phyloP scores from a whole-genome alignment of 1,140 invertebrate genomes.

The Caerostris extrusa region DNA sequence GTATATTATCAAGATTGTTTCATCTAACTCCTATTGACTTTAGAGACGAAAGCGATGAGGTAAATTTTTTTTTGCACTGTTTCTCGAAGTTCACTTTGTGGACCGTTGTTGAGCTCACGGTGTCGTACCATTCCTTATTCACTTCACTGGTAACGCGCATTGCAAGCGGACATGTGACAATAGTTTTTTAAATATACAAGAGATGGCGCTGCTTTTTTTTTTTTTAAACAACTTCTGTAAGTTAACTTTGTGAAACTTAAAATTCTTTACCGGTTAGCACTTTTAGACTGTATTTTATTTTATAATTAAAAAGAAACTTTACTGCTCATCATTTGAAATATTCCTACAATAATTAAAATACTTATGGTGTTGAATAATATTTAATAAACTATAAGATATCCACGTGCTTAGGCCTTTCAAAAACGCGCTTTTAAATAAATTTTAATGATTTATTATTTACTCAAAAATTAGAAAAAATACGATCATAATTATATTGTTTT shows the following conservation, averaged over 20 bases:
- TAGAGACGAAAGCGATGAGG: conserved; percentile 72
- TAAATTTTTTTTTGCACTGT: conserved; percentile 73
- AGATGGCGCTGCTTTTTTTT: conserved; percentile 64
- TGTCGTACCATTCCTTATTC: conserved; percentile 66
- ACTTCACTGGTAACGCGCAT: conserved; percentile 60
- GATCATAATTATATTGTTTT: too few relatives aligned
- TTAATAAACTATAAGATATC: too few relatives aligned
- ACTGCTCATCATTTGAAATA: too few relatives aligned
- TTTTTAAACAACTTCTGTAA: conserved; percentile 43
- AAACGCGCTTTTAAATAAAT: too few relatives aligned
- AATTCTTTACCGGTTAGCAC: conserved; percentile 9
- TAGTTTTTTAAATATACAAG: conserved; percentile 60
- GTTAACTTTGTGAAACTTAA: conserved; percentile 53
- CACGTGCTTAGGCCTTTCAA: too few relatives aligned
- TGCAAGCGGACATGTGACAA: conserved; percentile 69
- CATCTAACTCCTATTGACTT: conserved; percentile 72
- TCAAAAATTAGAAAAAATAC: too few relatives aligned
- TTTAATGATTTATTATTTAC: too few relatives aligned
- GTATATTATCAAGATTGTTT: conserved; percentile 67
- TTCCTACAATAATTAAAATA: too few relatives aligned
- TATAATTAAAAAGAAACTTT: too few relatives aligned
- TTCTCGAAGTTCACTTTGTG: conserved; percentile 56
- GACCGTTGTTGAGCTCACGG: conserved; percentile 64
- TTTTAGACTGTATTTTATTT: too few relatives aligned
- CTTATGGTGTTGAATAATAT: too few relatives aligned